phyloP scores from a whole-genome alignment of 2,888 invertebrate species.

The Barypeithes pellucidus region DNA sequence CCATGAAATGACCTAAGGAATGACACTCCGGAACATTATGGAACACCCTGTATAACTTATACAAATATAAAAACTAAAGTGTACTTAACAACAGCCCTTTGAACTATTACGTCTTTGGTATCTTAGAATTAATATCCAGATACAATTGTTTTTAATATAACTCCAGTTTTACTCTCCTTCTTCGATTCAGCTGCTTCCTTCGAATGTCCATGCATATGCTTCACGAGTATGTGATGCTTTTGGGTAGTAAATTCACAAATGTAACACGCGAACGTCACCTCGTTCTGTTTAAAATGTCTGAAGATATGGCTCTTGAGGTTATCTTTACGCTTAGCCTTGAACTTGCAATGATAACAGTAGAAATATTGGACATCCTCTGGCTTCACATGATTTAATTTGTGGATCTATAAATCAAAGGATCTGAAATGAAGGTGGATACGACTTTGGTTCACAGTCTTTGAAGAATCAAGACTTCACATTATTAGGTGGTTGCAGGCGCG shows the following conservation, averaged over 20 bases:
- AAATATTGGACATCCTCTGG: conserved; percentile 30
- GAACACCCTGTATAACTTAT: no score
- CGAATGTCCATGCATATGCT: conserved; percentile 16
- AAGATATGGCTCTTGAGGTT: conserved; percentile 24
- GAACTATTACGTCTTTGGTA: no score
- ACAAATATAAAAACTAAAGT: no score
- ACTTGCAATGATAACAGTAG: conserved; percentile 33
- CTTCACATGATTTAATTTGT: conserved; percentile 29
- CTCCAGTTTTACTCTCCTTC: not conserved
- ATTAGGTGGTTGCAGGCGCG: no score
- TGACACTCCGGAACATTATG: no score
- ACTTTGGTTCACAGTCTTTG: no score
- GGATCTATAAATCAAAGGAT: not conserved
- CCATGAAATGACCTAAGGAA: no score
- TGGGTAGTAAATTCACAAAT: conserved; percentile 19
- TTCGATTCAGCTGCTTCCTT: not conserved
- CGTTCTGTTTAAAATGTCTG: conserved; percentile 9
- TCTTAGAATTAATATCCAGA: no score
- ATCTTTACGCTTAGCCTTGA: conserved; percentile 34
- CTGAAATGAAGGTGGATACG: no score
- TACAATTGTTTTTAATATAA: no score
- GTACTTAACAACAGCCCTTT: no score
- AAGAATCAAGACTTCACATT: no score
- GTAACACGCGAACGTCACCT: conserved; percentile 3
- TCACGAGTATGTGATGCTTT: not conserved